Evolutionary conservation across 2,888 invertebrate species (phyloP), one percentile per base, ranked within the genome.

Genomic region (Xanthorhoe designata): DNA sequence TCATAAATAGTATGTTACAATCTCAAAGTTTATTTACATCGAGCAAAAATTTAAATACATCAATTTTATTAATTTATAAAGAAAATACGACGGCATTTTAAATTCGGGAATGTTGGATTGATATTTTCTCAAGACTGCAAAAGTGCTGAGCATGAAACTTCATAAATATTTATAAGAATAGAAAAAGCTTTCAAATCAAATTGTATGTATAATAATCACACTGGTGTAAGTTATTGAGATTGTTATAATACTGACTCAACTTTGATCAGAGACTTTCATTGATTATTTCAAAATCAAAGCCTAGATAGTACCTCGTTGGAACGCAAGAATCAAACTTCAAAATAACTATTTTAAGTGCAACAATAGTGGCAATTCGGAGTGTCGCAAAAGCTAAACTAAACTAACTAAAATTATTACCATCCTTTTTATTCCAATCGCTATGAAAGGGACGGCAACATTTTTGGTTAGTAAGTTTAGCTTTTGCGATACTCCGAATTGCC

Each of bases 11-110:
- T 69, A 71, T 65, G 69, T 75, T 77, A 76, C 78, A 83, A 82
- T 81, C 78, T 82, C 81, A 80, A 75, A 73, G 71, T 62, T 49
- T 82, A 82, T 83, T 75, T 83, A 83, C 82, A 83, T 73, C 65
- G 73, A 76, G 75, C 32, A 32, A 32, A 74, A 72, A 68, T 61
- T 38, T 68, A 66, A 68, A 64, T 75, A 75, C 70, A 73, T 72
- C 55, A 59, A 74, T 69, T 68, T 75, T 72, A 72, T 76, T 66
- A 73, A 76, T 75, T 73, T 59, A 66, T 13, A 69, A 69, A 69
- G 56, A 63, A 67, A 70, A 74, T 57, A 24, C 60, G 69, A 72
- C 64, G 64, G 66, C 62, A 61, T 72, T 64, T 55, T 68, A 71
- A 72, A 72, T 76, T 72, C 69, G 70, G 78, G 71, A 76, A 78